Base-by-base conservation (phyloP, 2,888 invertebrate species). In the Trachelus tabidus region DNA sequence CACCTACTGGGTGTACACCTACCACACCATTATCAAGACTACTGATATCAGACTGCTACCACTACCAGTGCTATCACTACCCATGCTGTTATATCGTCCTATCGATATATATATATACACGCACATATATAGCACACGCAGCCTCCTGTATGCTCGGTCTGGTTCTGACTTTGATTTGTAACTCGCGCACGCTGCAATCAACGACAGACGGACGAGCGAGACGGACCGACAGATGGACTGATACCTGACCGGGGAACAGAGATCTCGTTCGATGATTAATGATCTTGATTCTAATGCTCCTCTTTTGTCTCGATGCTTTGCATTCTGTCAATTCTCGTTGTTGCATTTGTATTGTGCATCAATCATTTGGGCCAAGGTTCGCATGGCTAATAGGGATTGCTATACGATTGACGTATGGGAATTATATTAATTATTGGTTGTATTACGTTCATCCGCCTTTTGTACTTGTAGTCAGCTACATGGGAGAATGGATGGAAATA, bases 101-200 rank as follows among this genome's bases (percentile, higher is more conserved):
- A 56, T 56, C 56, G 56, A 23, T 56, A 56, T 23, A 40, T 23
- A 35, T 12, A 35, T 11, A 35, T 2, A 12, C 0, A 3, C 12
- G 3, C 0, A 35, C 3, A 35, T 3, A 35, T 56, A 56, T 23
- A 56, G 23, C 1, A 56, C 23, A 56, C 56, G 56, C 56, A 56
- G 23, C 3, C 56, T 56, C 56, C 23, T 23, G 56, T 6, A 56
- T 56, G 56, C 77, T 69, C 31, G 73, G 73, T 34, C 81, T 34
- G 71, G 73, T 30, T 33, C 68, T 79, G 84, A 84, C 83, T 85
- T 86, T 85, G 86, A 85, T 86, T 85, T 86, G 85, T 85, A 83
- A 83, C 83, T 79, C 77, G 79, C 77, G 77, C 79, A 75, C 35
- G 75, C 73, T 78, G 83, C 84, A 82, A 85, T 86, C 85, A 83